A percentile compares a stretch with the other conserved stretches of the same genome.
Evolutionary conservation across 2,113 vertebrate species (phyloP).

Genomic region (Hippocampus mohnikei): DNA sequence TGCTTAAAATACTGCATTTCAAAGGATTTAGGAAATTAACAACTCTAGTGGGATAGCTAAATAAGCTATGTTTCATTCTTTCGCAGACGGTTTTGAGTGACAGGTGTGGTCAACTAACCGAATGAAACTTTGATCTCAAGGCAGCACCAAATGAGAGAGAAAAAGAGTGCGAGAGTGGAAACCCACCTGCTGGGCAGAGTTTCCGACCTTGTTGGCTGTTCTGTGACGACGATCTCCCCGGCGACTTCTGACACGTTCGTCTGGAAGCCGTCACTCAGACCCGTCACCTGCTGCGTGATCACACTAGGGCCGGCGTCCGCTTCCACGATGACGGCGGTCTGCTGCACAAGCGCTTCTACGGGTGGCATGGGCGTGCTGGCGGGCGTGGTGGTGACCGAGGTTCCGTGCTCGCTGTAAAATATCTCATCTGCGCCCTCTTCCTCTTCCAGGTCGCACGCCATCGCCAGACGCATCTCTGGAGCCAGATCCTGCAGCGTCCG

Average conservation of each 20-base stretch:
- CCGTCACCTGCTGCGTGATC: constrained; percentile 58
- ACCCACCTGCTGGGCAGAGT: constrained; percentile 39
- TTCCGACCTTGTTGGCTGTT: constrained; percentile 49
- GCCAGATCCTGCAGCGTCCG: constrained; percentile 84
- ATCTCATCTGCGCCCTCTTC: constrained; percentile 65
- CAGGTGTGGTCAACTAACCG: too few relatives aligned
- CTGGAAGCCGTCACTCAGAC: constrained; percentile 39
- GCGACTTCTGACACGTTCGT: constrained; percentile 43
- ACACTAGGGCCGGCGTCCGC: constrained; percentile 28
- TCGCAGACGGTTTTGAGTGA: too few relatives aligned
- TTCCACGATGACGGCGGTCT: constrained; percentile 49
- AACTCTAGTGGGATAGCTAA: too few relatives aligned
- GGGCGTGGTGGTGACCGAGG: constrained; percentile 35
- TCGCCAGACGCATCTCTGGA: constrained; percentile 86
- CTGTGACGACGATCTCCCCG: constrained; percentile 40
- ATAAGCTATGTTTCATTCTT: too few relatives aligned
- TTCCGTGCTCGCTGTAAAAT: constrained; percentile 51
- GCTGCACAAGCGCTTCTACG: constrained; percentile 46
- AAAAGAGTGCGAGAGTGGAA: too few relatives aligned
- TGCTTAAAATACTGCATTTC: too few relatives aligned
- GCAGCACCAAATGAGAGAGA: too few relatives aligned
- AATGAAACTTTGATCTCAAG: too few relatives aligned
- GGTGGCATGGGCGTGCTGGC: constrained; percentile 42
- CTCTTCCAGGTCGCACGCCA: constrained; percentile 81
- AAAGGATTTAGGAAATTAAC: too few relatives aligned